Conservation (phyloP, 2,113 vertebrate genomes). For the Charina bottae region DNA sequence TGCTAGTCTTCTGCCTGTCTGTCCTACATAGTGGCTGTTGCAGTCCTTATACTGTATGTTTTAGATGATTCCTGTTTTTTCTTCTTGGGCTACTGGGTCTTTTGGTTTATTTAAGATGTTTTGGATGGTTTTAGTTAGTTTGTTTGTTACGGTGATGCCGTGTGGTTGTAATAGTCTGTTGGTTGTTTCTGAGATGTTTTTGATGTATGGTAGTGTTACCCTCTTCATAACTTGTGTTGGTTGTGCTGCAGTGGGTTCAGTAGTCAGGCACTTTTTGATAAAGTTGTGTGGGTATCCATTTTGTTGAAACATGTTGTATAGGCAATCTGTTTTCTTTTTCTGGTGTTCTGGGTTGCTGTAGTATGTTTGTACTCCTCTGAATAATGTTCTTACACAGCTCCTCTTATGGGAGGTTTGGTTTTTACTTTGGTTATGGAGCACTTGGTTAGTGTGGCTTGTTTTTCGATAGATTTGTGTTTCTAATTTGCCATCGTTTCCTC, state of each 20-base stretch:
- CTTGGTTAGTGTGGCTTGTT: too few species aligned
- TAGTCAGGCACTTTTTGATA: neutral
- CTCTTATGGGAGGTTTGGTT: too few species aligned
- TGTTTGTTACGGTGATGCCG: neutral
- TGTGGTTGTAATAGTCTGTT: neutral
- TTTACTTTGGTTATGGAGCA: too few species aligned
- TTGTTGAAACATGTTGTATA: neutral
- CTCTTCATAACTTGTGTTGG: neutral
- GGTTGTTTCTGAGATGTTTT: neutral
- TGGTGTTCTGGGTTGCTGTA: neutral
- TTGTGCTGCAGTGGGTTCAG: neutral
- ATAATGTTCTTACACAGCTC: too few species aligned
- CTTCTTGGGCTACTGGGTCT: neutral
- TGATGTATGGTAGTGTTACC: neutral
- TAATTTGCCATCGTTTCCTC: too few species aligned
- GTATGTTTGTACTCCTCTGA: too few species aligned
- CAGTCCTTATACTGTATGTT: neutral
- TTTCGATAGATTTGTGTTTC: too few species aligned
- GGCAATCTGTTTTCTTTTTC: neutral
- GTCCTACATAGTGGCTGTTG: neutral
- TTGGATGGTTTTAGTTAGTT: neutral
- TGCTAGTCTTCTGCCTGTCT: neutral
- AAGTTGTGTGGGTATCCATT: neutral
- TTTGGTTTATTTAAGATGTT: neutral
- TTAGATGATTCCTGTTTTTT: neutral